phyloP scores from a whole-genome alignment of 2,888 invertebrate genomes.

The Ophioninae sp. region DNA sequence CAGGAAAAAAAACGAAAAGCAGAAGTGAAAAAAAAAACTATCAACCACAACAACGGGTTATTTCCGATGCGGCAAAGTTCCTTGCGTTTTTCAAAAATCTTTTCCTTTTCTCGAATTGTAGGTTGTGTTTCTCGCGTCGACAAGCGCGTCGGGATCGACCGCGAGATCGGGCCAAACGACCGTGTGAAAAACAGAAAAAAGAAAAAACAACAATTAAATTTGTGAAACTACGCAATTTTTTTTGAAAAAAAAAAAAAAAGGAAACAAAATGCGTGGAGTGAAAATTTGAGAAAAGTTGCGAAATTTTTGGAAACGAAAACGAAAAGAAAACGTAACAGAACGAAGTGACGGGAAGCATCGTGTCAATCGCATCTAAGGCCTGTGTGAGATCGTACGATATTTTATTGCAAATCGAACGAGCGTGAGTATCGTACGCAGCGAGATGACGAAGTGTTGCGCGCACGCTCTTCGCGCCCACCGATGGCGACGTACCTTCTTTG shows the following conservation, averaged over 20 bases:
- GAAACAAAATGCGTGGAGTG: not conserved
- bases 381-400: conserved; percentile 25
- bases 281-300: not conserved
- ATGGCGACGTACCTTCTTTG: conserved; percentile 84
- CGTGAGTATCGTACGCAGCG: conserved; percentile 5
- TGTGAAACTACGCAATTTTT: not conserved
- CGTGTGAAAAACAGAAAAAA: too few relatives aligned
- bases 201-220: not conserved
- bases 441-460: not conserved
- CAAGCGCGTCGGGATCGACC: not conserved
- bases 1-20: conserved; percentile 11
- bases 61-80: conserved; percentile 8
- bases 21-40: conserved; percentile 2
- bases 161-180: too few relatives aligned
- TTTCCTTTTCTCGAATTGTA: not conserved
- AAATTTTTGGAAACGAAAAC: not conserved
- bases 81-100: not conserved
- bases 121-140: not conserved
- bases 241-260: not conserved
- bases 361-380: conserved; percentile 24
- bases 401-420: conserved; percentile 5
- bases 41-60: not conserved
- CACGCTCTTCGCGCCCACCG: not conserved
- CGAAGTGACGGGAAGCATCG: conserved; percentile 3
- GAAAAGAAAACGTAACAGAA: not conserved